Evolutionary conservation across 2,888 invertebrate genomes (phyloP).

Genomic region (Sphaerophoria taeniata): DNA sequence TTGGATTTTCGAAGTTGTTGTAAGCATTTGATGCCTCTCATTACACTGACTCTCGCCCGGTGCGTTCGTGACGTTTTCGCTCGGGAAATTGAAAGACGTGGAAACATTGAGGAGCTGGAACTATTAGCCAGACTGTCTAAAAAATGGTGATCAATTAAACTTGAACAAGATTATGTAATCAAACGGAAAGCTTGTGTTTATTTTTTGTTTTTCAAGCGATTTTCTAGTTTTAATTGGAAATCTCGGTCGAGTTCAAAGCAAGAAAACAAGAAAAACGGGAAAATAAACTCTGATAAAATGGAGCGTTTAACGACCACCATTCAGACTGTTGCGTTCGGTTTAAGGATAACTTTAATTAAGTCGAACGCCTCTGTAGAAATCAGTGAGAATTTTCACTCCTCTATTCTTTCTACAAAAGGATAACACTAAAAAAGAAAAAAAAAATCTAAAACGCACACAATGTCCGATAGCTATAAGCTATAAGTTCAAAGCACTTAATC

Average conservation of each 20-base stretch:
- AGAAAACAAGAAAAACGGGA: not conserved
- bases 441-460: not conserved
- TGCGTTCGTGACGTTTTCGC: constrained; percentile 77
- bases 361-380: not conserved
- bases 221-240: constrained; percentile 21
- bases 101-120: constrained; percentile 73
- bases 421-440: not conserved
- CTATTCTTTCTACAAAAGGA: not conserved
- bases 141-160: constrained; percentile 28
- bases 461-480: constrained; percentile 12
- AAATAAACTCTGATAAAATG: not conserved
- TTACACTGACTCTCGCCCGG: constrained; percentile 73
- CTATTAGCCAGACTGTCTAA: constrained; percentile 33
- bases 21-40: constrained; percentile 58
- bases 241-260: not conserved
- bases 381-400: constrained; percentile 23
- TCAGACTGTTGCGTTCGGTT: not conserved
- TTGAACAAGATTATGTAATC: not conserved
- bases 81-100: constrained; percentile 75
- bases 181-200: not conserved
- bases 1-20: constrained; percentile 75
- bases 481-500: constrained; percentile 46
- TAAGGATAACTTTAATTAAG: constrained; percentile 38
- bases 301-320: constrained; percentile 2
- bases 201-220: not conserved